Evolutionary conservation across 2,797 vertebrate genomes (phyloP).

Genomic region (Molossus molossus): DNA sequence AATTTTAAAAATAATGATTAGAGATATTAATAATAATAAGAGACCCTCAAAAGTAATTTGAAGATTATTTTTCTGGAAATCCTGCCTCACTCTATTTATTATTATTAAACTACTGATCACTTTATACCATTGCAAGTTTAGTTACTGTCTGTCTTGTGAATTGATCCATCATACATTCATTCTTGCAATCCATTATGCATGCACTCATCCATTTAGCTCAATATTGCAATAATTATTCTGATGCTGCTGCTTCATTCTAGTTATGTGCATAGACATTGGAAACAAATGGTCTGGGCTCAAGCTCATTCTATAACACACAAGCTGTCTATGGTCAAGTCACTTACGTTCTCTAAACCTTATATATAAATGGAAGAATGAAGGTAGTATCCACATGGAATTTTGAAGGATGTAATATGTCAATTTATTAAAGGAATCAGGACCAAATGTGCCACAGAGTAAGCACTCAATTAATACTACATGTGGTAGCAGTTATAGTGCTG

Average conservation of each 20-base stretch:
- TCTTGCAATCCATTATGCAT: background rate
- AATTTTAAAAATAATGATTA: background rate
- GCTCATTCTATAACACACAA: background rate
- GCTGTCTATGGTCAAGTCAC: background rate
- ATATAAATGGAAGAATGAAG: background rate
- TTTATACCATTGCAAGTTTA: background rate
- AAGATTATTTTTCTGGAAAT: constrained; percentile 10
- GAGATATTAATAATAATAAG: background rate
- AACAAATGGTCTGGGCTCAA: background rate
- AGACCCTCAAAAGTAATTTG: background rate
- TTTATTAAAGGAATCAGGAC: background rate
- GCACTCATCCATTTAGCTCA: background rate
- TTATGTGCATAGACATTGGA: background rate
- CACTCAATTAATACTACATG: background rate
- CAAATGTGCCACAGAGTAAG: background rate
- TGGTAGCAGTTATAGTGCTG: background rate
- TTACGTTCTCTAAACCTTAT: background rate
- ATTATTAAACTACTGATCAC: background rate
- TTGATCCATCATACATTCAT: background rate
- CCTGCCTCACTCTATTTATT: background rate
- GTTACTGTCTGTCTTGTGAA: background rate
- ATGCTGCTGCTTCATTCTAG: background rate
- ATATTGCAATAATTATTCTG: background rate
- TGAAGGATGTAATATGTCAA: background rate
- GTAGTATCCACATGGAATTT: background rate